Base-by-base conservation (phyloP, 2,888 invertebrate genomes). In the Spisula solida region DNA sequence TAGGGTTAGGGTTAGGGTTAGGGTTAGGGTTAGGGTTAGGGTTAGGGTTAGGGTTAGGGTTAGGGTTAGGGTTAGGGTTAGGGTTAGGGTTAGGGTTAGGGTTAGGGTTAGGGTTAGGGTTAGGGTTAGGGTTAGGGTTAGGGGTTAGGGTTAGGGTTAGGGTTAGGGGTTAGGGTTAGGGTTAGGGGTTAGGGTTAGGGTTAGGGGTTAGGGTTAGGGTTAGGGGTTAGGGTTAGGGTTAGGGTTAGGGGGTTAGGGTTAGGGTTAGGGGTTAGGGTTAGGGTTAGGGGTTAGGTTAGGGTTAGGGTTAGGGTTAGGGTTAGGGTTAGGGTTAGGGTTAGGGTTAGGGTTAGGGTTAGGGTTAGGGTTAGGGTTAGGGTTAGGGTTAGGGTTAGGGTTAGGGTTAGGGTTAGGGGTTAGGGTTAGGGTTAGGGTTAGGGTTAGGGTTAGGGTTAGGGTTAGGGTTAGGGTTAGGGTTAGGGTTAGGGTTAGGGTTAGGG, bases 291-390 rank as follows among this genome's bases (percentile, higher is more conserved):
- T n/a, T n/a, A n/a, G n/a, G n/a, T n/a, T n/a, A n/a, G n/a, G n/a
- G n/a, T n/a, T n/a, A n/a, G n/a, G n/a, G n/a, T 70, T 70, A 79
- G 66, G 81, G 79, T 78, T 79, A 85, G 85, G 85, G 81, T 81
- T 48, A 81, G 81, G 60, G 81, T 81, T 41, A 66, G 86, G 81
- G 14, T 81, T 31, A 29, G 81, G 81, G 6, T 86, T 20, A 34
- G 81, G 81, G 81, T 86, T 81, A 60, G 80, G 80, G 80, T 81
- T 29, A 34, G 60, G 29, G 34, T 83, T 5, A 25, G 81, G 81
- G 29, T 82, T 18, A 48, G 82, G 91, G 92, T 92, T 89, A 92
- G 93, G 91, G 93, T 93, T 89, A 87, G 93, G 92, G 88, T 93
- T 86, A 88, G 93, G 93, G 48, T 89, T 90, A n/a, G n/a, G n/a